These are phyloP conservation scores for Trichomalopsis sarcophagae DNA, from an alignment of 1,140 invertebrate species.

Conservation along the genomic window DNA sequence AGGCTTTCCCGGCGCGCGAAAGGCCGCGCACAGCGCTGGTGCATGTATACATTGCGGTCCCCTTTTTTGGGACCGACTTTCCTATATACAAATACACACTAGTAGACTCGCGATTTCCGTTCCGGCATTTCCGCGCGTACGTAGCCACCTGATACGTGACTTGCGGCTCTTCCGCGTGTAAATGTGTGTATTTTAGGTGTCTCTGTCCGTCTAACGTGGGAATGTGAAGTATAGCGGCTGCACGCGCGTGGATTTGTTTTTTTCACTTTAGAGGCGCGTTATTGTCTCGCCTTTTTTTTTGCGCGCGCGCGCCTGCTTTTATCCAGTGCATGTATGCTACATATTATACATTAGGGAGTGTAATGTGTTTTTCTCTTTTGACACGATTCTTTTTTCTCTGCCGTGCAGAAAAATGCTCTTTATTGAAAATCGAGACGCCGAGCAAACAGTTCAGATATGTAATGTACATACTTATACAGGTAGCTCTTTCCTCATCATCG, in stretches of 20 bases:
- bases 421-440: too few relatives aligned
- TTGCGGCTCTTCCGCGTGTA: background rate
- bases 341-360: too few relatives aligned
- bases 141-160: background rate
- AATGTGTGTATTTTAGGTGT: background rate
- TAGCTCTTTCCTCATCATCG: background rate
- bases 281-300: background rate
- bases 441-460: background rate
- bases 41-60: background rate
- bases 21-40: background rate
- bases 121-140: background rate
- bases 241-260: background rate
- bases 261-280: too few relatives aligned
- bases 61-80: background rate
- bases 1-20: background rate
- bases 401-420: too few relatives aligned
- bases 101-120: background rate
- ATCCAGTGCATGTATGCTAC: too few relatives aligned
- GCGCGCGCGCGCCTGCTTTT: too few relatives aligned
- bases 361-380: too few relatives aligned
- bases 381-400: too few relatives aligned
- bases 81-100: background rate
- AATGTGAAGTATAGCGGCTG: background rate
- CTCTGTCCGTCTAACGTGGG: background rate
- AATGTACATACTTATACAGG: background rate